Base-by-base conservation (phyloP, 2,113 vertebrate genomes). In the Rhabdornis inornatus region DNA sequence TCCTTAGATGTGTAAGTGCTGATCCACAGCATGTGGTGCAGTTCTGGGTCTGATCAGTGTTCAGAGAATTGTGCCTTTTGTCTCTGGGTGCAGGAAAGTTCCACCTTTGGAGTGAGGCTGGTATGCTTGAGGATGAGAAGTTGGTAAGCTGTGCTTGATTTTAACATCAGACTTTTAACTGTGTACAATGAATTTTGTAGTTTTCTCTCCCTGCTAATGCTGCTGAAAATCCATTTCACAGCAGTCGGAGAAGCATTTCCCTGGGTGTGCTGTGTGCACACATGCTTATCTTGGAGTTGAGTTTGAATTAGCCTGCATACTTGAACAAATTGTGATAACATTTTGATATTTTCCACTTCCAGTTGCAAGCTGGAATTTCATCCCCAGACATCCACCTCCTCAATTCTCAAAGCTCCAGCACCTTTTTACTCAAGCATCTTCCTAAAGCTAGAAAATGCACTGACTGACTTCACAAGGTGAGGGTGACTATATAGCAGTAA, bases 261-360 rank as follows among this genome's bases (percentile, higher is more conserved):
- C 52, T 56, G 93, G 53, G 45, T 69, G 55, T 83, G 82, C 79
- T 90, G 0, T 75, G 21, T 78, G 60, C 60, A 83, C 64, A 31
- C 37, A 30, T 53, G 56, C 65, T 96, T 96, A 84, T 93, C 69
- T 94, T 83, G 80, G 65, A 87, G 84, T 28, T 60, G 71, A 57
- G 72, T 92, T 93, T 87, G 88, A 95, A 93, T 92, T 89, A 87
- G 65, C 49, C 69, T 93, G 72, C 5, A 22, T 89, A 75, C 64
- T 95, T 95, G 57, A 90, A 90, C 49, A 61, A 68, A 90, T 91
- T 90, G 72, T 87, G 95, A 93, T 96, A 96, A 90, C 61, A 53
- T 55, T 90, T 93, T 89, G 45, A 35, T 96, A 22, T 94, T 94
- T 97, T 96, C 72, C 79, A 78, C 79, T 96, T 95, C 72, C 49